A percentile compares a stretch with the other conserved stretches of the same genome.
These are phyloP conservation scores for Drosophila tristis DNA, from an alignment of 1,140 invertebrate genomes.

Conservation along the genomic window DNA sequence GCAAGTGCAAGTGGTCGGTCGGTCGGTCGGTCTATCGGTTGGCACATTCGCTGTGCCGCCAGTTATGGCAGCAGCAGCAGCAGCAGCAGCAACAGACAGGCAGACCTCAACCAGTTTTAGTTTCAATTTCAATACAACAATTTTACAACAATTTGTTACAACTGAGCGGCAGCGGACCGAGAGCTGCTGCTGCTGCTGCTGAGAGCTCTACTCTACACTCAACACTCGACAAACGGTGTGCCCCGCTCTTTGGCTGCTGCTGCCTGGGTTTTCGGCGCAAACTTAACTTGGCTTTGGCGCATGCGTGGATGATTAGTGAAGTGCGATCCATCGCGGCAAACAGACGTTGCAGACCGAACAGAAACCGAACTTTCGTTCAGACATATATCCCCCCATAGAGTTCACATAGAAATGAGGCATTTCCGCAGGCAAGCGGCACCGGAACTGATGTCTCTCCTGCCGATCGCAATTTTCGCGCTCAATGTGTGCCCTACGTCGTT, in stretches of 20 bases:
- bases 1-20: conserved; percentile 44
- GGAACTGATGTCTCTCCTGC: background rate
- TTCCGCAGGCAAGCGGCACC: background rate
- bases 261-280: conserved; percentile 45
- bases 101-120: conserved; percentile 73
- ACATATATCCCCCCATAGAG: background rate
- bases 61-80: conserved; percentile 28
- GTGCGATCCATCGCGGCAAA: conserved; percentile 72
- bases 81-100: conserved; percentile 37
- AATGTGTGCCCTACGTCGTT: background rate
- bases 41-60: conserved; percentile 13
- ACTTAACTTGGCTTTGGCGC: conserved; percentile 54
- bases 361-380: conserved; percentile 10
- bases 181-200: conserved; percentile 13
- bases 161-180: conserved; percentile 42
- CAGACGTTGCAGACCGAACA: conserved; percentile 62
- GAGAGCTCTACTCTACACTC: too few species aligned
- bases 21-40: background rate
- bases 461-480: conserved; percentile 9
- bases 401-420: background rate
- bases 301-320: conserved; percentile 80
- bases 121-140: conserved; percentile 74
- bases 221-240: background rate
- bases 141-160: conserved; percentile 76
- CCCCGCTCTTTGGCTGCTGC: conserved; percentile 31